Evolutionary conservation across 2,797 vertebrate species (phyloP), one percentile per base, ranked within the genome.

Genomic region (Delichon dasypus): DNA sequence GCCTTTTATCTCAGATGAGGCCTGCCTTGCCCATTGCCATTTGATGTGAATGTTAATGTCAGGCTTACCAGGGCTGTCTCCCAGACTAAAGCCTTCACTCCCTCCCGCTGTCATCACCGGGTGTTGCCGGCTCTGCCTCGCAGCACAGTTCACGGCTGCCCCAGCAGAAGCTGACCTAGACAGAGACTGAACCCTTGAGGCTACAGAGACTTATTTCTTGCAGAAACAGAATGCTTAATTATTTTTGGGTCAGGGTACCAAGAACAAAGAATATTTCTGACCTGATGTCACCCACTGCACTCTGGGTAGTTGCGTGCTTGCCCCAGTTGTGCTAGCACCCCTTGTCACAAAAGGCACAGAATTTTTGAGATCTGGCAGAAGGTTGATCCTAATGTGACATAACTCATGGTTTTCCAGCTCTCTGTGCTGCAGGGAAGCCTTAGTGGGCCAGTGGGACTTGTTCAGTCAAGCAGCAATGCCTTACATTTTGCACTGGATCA

Each of bases 61-160:
- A 11, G 40, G 18, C 44, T 89, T 76, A n/a, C 5, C 34, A 53
- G 44, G 25, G 50, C 54, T 83, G 25, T 68, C 16, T 87, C 68
- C 54, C 6, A 11, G 27, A 48, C 50, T 66, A 58, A 74, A 87
- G n/a, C 30, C 26, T 20, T 60, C 40, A 1, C 23, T 87, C 50
- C 53, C 40, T 85, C 53, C 80, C 3, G 6, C 72, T 68, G 21
- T 38, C 36, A 36, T 48, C 1, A 1, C 8, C 0, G 2, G 0
- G 0, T 0, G 3, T 9, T 75, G 48, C 32, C 0, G 2, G 50
- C 51, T 68, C 16, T 54, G 61, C 53, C 81, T 47, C 3, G 10
- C 51, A 75, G 72, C 36, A 32, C 3, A 4, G 45, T 2, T 1
- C 26, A 42, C 38, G 62, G 32, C 47, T 87, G 74, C 51, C 36